A percentile compares a stretch with the other conserved stretches of the same genome.
Evolutionary conservation across 2,888 invertebrate species (phyloP).

Genomic region (Volucella zonaria): DNA sequence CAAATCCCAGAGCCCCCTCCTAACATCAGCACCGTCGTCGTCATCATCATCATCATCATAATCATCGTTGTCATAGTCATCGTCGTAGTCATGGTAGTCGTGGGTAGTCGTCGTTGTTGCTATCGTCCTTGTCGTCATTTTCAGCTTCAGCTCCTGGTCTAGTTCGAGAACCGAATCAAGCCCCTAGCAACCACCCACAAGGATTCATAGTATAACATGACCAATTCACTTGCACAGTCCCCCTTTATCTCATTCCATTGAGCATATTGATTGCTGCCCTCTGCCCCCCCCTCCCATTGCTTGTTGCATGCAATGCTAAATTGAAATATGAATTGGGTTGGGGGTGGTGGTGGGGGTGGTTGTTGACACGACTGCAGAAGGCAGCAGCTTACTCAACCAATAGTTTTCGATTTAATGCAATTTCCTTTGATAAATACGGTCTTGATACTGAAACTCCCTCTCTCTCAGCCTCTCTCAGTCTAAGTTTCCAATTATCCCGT

Average conservation of each 20-base stretch:
- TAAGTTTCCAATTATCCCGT: conserved; percentile 67
- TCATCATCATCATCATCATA: conserved; percentile 6
- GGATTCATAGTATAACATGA: background rate
- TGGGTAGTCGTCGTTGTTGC: too few species aligned
- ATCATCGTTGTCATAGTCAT: background rate
- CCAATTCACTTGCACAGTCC: conserved; percentile 8
- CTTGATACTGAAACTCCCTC: too few species aligned
- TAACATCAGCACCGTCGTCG: conserved; percentile 3
- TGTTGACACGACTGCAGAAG: conserved; percentile 14
- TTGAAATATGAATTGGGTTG: background rate
- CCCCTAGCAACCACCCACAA: too few species aligned
- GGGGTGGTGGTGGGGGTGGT: background rate
- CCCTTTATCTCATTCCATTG: background rate
- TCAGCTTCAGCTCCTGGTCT: too few species aligned
- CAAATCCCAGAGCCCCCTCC: conserved; percentile 28
- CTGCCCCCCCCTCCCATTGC: background rate
- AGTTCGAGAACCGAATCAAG: too few species aligned
- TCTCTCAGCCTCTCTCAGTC: too few species aligned
- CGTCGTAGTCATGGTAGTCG: background rate
- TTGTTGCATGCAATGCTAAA: conserved; percentile 53
- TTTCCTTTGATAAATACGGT: conserved; percentile 58
- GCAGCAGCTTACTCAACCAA: conserved; percentile 27
- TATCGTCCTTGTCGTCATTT: too few species aligned
- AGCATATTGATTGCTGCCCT: conserved; percentile 27
- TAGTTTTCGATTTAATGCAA: conserved; percentile 57